Evolutionary conservation across 1,140 invertebrate genomes (phyloP).

Genomic region (Meloidogyne exigua): DNA sequence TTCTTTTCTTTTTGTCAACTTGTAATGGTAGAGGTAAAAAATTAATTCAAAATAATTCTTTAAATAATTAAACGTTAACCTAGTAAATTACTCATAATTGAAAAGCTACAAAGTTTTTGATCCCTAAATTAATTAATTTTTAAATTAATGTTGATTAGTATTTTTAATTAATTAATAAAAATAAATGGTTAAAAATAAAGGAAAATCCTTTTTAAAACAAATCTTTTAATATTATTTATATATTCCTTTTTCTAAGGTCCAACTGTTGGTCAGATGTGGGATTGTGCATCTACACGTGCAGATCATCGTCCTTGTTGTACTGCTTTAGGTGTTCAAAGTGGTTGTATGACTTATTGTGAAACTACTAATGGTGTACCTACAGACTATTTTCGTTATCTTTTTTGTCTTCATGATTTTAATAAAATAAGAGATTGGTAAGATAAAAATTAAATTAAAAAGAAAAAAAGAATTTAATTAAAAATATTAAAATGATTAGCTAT

Average conservation of each 20-base stretch:
- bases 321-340: constrained; percentile 44
- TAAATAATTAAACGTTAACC: too few relatives aligned
- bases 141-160: too few relatives aligned
- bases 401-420: constrained; percentile 59
- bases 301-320: constrained; percentile 53
- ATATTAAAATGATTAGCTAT: too few relatives aligned
- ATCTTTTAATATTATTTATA: too few relatives aligned
- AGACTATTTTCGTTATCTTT: constrained; percentile 59
- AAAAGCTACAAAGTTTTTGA: too few relatives aligned
- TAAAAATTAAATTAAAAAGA: neutral
- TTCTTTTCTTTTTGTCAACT: neutral
- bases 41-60: neutral
- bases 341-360: constrained; percentile 59
- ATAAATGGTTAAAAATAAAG: too few relatives aligned
- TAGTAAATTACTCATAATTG: too few relatives aligned
- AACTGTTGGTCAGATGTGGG: constrained; percentile 63
- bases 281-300: constrained; percentile 57
- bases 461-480: neutral
- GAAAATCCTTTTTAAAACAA: too few relatives aligned
- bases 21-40: constrained; percentile 9
- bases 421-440: constrained; percentile 56
- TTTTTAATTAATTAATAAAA: too few relatives aligned
- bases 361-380: constrained; percentile 63
- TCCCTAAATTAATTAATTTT: too few relatives aligned
- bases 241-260: constrained; percentile 36